Conservation (phyloP, 2,888 invertebrate genomes). For the Acrobasis consociella region DNA sequence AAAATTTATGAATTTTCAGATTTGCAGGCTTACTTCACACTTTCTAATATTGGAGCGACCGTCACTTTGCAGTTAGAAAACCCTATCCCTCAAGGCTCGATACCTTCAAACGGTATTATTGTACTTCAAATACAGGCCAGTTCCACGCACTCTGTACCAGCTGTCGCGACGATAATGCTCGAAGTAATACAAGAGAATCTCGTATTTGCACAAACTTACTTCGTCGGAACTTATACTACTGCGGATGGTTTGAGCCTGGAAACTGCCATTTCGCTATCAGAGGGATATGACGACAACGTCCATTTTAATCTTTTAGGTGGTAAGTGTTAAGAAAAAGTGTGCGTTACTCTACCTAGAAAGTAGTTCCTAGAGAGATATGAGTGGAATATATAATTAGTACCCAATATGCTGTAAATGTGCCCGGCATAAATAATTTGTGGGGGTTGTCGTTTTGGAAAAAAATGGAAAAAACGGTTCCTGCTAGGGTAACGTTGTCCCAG, state of each 20-base stretch:
- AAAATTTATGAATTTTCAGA: slow-evolving; percentile 26
- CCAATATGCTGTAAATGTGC: no score
- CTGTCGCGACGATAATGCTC: slow-evolving; percentile 29
- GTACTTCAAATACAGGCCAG: slow-evolving; percentile 33
- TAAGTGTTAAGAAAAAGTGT: neutral
- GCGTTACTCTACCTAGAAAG: no score
- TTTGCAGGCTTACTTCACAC: slow-evolving; percentile 26
- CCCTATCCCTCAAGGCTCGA: slow-evolving; percentile 21
- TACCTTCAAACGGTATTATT: slow-evolving; percentile 26
- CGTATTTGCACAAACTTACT: slow-evolving; percentile 38
- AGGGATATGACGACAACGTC: slow-evolving; percentile 40
- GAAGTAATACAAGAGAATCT: slow-evolving; percentile 31
- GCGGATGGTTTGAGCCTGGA: slow-evolving; percentile 36
- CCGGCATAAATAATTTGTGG: no score
- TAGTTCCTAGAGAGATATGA: no score
- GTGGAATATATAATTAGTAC: no score
- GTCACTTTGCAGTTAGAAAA: slow-evolving; percentile 30
- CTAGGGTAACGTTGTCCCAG: no score
- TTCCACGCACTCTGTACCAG: slow-evolving; percentile 31
- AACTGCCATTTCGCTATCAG: slow-evolving; percentile 32
- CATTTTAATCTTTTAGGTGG: slow-evolving; percentile 44
- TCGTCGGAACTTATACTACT: slow-evolving; percentile 33
- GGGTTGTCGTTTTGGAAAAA: no score
- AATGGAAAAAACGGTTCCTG: no score
- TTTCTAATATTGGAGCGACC: slow-evolving; percentile 23